Base-by-base conservation (phyloP, 1,140 invertebrate genomes). In the Dinothrombium tinctorium region DNA sequence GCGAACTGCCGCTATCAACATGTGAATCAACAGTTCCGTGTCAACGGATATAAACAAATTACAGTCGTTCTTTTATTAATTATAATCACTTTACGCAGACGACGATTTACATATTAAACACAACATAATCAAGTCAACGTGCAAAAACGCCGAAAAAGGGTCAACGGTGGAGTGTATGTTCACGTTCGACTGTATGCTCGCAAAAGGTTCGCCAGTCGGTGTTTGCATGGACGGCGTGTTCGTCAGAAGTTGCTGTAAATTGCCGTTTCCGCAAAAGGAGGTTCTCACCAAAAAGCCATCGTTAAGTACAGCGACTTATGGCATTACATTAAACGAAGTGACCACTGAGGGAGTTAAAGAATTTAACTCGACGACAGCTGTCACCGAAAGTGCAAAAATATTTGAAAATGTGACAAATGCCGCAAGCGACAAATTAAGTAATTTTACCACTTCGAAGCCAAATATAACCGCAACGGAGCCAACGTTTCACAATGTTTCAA, bases 211-310 rank as follows among this genome's bases (percentile, higher is more conserved):
- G 2, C 81, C 86, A 52, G 60, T 87, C 44, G 81, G 80, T 37
- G 83, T 78, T 4, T 89, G 83, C 55, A 79, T 83, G 53, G 81
- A 89, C 58, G 69, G 78, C 36, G 86, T 84, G 58, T 84, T 83
- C 58, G 83, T 84, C 52, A 80, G 80, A 31, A 83, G 76, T 23
- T 87, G 83, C 52, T 89, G 83, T 58, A 43, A 56, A 22, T 40
- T 63, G 12, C 52, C 51, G 1, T 22, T 11, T 37, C n/a, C 31
- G 17, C 43, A 45, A 12, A 33, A 43, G 32, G 0, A 24, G 17
- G 4, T 26, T 20, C 15, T 19, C 2, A 19, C 24, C 2, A 36
- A n/a, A 14, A 26, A 14, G 24, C 25, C 22, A n/a, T 23, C 21
- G 8, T n/a, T 19, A 2, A 23, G 11, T 2, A 17, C 5, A 3